Evolutionary conservation across 1,140 invertebrate species (phyloP), one percentile per base, ranked within the genome.

Genomic region (Diabrotica undecimpunctata): DNA sequence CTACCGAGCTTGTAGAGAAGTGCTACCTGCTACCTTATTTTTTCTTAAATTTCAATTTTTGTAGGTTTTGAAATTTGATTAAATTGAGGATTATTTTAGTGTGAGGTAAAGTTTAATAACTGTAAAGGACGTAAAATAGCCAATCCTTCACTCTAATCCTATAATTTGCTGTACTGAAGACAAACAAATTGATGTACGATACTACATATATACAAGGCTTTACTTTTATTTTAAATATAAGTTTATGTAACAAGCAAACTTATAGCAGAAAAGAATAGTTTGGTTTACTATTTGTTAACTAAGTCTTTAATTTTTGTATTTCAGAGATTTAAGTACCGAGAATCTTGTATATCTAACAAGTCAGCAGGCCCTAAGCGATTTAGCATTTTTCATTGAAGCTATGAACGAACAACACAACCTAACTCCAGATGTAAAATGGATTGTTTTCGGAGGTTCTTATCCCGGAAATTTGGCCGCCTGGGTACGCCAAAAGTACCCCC

Each of bases 371-470:
- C 79, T 97, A 36, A 92, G 89, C n/a, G 94, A 97, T 81, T 80
- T 95, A 54, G 93, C 93, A 0, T 82, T 85, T 63, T 97, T 97
- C 73, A 90, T 95, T 39, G 71, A 77, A 57, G 83, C 63, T 4
- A 25, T 25, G 25, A 25, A 25, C 25, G 1, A 25, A 25, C 25
- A 25, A 25, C 25, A 25, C 25, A 84, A 87, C 39, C 79, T 95
- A 41, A 78, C 80, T 0, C 73, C 75, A 10, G 75, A 81, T 25
- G 85, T 85, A 11, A 94, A 93, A 81, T 96, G 93, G 91, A 88
- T 98, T 65, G 87, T 88, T 2, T 97, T 97, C 79, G 95, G 96
- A 37, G 95, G 95, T 2, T 96, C 93, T 0, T 98, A 98, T 79
- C 90, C 94, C 5, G 95, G 95, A 55, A 91, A 90, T 4, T 79